Base-by-base conservation (phyloP, 2,888 invertebrate genomes). In the Blastobasis adustella region DNA sequence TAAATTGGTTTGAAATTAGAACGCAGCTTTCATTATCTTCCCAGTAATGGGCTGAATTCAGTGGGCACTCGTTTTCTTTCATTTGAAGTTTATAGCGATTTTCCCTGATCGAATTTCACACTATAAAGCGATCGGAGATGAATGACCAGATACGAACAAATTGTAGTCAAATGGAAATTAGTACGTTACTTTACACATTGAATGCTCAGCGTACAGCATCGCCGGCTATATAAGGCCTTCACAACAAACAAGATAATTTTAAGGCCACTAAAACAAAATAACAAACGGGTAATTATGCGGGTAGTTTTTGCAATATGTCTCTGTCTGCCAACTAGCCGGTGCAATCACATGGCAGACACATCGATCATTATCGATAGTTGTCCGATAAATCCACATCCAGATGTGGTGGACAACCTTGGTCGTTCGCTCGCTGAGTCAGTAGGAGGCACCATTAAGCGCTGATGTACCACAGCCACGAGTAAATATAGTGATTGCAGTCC, bases 401-500 rank as follows among this genome's bases (percentile, higher is more conserved):
- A 66, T 73, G 70, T 69, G 67, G 82, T 82, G 80, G 81, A 78
- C 80, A 82, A 65, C 80, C 79, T 82, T 76, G 79, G 46, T 68
- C 69, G 71, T 72, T 71, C 69, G 67, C 67, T 9, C 49, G 41
- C 65, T 83, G 85, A 83, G 75, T 85, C 80, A 86, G 63, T 55
- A 60, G 59, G 36, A 7, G 5, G 8, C 58, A 67, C 64, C 69
- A 72, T 78, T 76, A 77, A 65, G 59, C 60, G 59, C 58, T 69
- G 73, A 76, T 78, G 73, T 77, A 80, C 83, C 85, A 74, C 80
- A 85, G 85, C 79, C 64, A 75, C 73, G 77, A 76, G 86, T 84
- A 85, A 80, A 82, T 83, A 75, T 79, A 70, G 76, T 85, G 83
- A 86, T 85, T 86, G 79, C 78, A 74, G 73, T 76, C 74, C 73